Evolutionary conservation across 2,888 invertebrate species (phyloP), one percentile per base, ranked within the genome.

Genomic region (Limnephilus lunatus): DNA sequence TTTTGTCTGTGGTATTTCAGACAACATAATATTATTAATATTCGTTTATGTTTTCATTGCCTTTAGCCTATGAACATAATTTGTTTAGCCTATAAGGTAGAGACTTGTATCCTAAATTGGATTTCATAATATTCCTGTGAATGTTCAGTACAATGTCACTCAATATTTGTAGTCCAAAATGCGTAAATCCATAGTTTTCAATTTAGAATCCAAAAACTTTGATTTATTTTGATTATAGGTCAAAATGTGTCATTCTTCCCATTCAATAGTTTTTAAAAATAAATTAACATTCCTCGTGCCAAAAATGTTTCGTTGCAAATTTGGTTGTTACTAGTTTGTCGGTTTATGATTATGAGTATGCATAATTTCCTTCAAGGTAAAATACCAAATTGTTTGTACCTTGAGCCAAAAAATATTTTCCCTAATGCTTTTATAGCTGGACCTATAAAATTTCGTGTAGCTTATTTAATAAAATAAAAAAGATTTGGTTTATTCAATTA

Each of bases 351-450:
- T 68, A 68, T n/a, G 25, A 68, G 68, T 32, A 82, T 82, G 82
- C 82, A 82, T 82, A 82, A 82, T 82, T 82, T 32, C 31, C 19
- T 82, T 82, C 82, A 82, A 31, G 82, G 82, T 82, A 82, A 82
- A 82, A 32, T 82, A 31, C 19, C 32, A 82, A 31, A 82, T 32
- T 82, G 32, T 32, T 82, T 82, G 31, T 82, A 82, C 82, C 82
- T 82, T 82, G 82, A 82, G 82, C 82, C 32, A 82, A 32, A 82
- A 82, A 32, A 82, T 82, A 32, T 31, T 82, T 82, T 32, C 82
- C 82, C 32, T 32, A 32, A 32, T 14, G 12, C 31, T 82, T 31
- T 32, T 32, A 82, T 32, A 32, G 32, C 32, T 82, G 32, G 82
- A 31, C 32, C 31, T 82, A 82, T 32, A 82, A 82, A 82, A 82